These are phyloP conservation scores for Rotaria sp. DNA, from an alignment of 2,888 invertebrate genomes.

Conservation along the genomic window DNA sequence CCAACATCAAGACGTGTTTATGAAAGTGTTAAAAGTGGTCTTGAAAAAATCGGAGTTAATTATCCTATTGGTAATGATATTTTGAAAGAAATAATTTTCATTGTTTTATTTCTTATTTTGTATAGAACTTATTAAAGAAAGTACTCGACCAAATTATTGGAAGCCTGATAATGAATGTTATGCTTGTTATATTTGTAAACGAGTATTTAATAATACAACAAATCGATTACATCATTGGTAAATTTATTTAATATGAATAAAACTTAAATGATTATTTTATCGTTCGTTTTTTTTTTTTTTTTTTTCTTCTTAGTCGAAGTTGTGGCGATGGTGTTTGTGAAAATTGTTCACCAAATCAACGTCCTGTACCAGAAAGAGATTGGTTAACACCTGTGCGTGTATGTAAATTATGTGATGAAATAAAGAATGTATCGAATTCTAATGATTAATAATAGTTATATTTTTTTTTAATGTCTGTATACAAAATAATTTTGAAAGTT, in stretches of 20 bases:
- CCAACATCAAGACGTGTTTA: constrained; percentile 26
- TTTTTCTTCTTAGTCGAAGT: constrained; percentile 43
- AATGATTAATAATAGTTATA: not conserved
- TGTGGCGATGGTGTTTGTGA: constrained; percentile 69
- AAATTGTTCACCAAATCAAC: constrained; percentile 53
- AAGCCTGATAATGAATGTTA: constrained; percentile 68
- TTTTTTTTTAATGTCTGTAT: not conserved
- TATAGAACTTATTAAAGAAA: constrained; percentile 64
- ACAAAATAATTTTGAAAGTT: not conserved
- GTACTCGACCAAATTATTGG: constrained; percentile 72
- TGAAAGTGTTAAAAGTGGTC: not conserved
- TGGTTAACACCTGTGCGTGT: constrained; percentile 59
- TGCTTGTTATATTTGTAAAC: constrained; percentile 64
- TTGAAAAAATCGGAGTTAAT: not conserved
- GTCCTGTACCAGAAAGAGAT: constrained; percentile 56
- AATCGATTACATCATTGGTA: constrained; percentile 16
- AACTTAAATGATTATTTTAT: too few relatives aligned
- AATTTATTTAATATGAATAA: not conserved
- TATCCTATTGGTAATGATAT: not conserved
- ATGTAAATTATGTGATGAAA: constrained; percentile 51
- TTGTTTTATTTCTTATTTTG: not conserved
- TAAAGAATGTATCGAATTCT: not conserved
- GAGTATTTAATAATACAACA: constrained; percentile 57
- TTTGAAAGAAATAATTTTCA: too few relatives aligned
- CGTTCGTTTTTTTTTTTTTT: too few relatives aligned